Percentiles rank a stretch among this genome's conserved stretches.
Conservation (phyloP, 1,140 invertebrate species). For the Caenorhabditis elegans region DNA sequence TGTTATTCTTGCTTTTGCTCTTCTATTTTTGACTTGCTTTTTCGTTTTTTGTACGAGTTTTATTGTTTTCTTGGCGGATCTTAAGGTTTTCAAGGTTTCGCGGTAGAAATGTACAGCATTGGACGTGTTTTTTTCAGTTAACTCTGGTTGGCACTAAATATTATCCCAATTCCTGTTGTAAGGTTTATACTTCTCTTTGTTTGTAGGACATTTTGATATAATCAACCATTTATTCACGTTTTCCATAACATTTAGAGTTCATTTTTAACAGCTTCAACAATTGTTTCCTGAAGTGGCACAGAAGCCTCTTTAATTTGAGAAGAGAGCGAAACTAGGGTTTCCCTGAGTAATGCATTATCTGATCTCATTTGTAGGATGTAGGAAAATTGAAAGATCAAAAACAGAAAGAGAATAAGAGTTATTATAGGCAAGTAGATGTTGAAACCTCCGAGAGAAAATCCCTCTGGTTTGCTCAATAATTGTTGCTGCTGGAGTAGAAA, state of each 20-base stretch:
- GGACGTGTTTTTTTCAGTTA: too few species aligned
- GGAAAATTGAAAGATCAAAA: background rate
- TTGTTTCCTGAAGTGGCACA: background rate
- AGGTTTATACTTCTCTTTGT: too few species aligned
- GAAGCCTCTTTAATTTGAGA: background rate
- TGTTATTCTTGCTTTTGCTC: too few species aligned
- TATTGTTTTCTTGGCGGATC: too few species aligned
- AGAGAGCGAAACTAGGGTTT: background rate
- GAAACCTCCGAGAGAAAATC: background rate
- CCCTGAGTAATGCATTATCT: background rate
- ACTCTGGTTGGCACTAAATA: too few species aligned
- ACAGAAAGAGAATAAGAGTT: background rate
- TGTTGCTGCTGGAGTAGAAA: background rate
- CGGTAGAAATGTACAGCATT: too few species aligned
- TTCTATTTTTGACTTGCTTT: too few species aligned
- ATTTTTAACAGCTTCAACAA: background rate
- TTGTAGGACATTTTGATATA: too few species aligned
- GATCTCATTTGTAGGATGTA: conserved; percentile 21
- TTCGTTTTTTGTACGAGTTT: too few species aligned
- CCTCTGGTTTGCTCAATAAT: background rate
- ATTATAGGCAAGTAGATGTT: background rate
- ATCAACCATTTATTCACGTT: background rate
- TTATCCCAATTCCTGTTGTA: too few species aligned
- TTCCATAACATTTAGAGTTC: background rate
- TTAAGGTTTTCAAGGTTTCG: too few species aligned